Evolutionary conservation across 2,797 vertebrate species (phyloP).

Genomic region (Acanthiza pusilla): DNA sequence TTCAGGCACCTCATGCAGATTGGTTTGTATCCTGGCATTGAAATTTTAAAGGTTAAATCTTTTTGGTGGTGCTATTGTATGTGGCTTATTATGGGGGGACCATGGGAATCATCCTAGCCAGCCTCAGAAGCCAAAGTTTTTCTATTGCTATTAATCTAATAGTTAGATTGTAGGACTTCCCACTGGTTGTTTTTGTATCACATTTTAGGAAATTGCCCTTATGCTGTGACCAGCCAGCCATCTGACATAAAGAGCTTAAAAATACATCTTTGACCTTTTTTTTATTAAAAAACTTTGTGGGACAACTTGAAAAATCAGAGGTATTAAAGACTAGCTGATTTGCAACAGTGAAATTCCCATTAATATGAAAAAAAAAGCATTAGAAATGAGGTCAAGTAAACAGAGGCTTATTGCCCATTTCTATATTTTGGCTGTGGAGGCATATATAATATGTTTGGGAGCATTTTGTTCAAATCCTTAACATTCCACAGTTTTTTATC

Average conservation of each 20-base stretch:
- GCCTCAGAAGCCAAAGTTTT: not conserved
- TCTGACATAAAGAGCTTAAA: not conserved
- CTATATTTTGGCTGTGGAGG: not conserved
- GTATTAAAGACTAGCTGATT: not conserved
- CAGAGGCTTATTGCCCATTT: not conserved
- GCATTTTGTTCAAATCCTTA: not conserved
- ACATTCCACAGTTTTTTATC: not conserved
- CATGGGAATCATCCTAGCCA: not conserved
- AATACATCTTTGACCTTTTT: not conserved
- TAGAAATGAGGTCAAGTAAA: not conserved
- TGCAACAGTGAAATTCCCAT: not conserved
- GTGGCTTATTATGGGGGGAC: not conserved
- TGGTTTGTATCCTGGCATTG: not conserved
- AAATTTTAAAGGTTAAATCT: not conserved
- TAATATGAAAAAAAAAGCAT: not conserved
- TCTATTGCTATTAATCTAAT: not conserved
- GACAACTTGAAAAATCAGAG: not conserved
- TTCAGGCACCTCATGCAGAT: not conserved
- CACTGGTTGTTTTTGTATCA: not conserved
- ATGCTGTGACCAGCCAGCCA: not conserved
- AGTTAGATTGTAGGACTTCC: not conserved
- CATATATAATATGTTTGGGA: not conserved
- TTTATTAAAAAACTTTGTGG: not conserved
- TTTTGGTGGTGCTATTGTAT: not conserved
- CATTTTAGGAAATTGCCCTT: not conserved